Base-by-base conservation (phyloP, 2,797 vertebrate species). In the Erpetoichthys calabaricus region DNA sequence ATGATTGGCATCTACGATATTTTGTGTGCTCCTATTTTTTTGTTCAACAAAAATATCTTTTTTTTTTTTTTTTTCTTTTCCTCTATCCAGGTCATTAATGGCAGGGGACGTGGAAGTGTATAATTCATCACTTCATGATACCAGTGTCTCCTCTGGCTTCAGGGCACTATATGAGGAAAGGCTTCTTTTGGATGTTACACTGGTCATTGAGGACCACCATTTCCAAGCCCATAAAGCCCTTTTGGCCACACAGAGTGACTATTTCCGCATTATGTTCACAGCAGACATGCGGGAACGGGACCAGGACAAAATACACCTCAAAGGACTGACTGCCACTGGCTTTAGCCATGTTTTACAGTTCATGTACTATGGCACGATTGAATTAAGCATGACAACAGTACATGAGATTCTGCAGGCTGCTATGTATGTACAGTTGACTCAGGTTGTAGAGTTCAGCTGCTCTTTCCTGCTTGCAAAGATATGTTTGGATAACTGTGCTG, bases 151-250 rank as follows among this genome's bases (percentile, higher is more conserved):
- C 72, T 91, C 94, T 55, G 95, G 95, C 68, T 99, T 98, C 86
- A 87, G 94, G 78, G 90, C 94, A 70, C 86, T 99, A 69, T 98
- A 99, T 66, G 94, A 98, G 79, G 94, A 98, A 81, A 89, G 93
- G 64, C 85, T 98, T 72, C 85, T 98, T 82, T 87, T 98, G 69
- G 95, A 98, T 60, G 95, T 98, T 79, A 87, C 84, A 64, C 78
- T 87, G 75, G 81, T 87, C 76, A 97, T 99, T 70, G 95, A 99
- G 76, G 95, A 99, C 76, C 94, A 97, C 75, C 94, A 96, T 67
- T 99, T 99, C 85, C 95, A 99, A 86, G 95, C 94, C 62, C 95
- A 99, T 85, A 99, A 99, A 86, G 95, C 95, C 44, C 85, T 99
- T 54, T 83, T 99, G 85, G 95, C 95, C 71, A 99, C 95, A 6